phyloP scores from a whole-genome alignment of 2,113 vertebrate genomes.

The Paraplagusia blochii region DNA sequence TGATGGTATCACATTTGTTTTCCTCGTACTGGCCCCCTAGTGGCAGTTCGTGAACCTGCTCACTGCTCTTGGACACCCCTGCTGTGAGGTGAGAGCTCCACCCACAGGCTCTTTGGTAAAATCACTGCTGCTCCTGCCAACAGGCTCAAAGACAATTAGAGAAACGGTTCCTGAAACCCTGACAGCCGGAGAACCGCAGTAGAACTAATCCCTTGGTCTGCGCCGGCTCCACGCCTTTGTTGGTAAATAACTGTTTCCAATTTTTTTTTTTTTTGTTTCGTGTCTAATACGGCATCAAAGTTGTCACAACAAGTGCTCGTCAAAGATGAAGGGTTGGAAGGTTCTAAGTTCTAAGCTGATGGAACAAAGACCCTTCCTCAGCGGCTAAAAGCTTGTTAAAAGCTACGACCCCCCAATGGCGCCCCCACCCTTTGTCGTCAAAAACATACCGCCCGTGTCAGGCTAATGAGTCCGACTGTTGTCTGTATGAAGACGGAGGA shows the following conservation, averaged over 20 bases:
- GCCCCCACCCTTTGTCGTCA: constrained; percentile 8
- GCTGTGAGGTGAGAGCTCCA: too few relatives aligned
- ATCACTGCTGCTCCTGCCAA: too few relatives aligned
- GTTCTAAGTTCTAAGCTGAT: constrained; percentile 65
- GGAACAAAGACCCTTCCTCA: constrained; percentile 64
- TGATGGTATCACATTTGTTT: too few relatives aligned
- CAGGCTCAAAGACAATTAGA: too few relatives aligned
- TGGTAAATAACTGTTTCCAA: constrained; percentile 77
- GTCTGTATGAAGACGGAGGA: too few relatives aligned
- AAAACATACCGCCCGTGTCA: constrained; percentile 6
- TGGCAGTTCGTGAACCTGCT: too few relatives aligned
- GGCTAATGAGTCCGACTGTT: constrained; percentile 47
- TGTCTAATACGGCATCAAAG: constrained; percentile 70
- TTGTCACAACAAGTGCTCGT: constrained; percentile 61
- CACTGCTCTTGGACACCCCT: too few relatives aligned
- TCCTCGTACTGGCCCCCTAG: too few relatives aligned
- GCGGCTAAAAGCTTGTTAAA: constrained; percentile 77
- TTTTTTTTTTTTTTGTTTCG: constrained; percentile 65
- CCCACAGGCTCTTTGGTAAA: too few relatives aligned
- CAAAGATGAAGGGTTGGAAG: constrained; percentile 62
- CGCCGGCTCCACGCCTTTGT: constrained; percentile 65
- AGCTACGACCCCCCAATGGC: constrained; percentile 13
- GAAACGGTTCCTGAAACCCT: constrained; percentile 40
- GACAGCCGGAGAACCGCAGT: constrained; percentile 48
- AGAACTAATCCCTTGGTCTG: constrained; percentile 75